These are phyloP conservation scores for Epirrita christyi DNA, from an alignment of 2,888 invertebrate genomes.

Conservation along the genomic window DNA sequence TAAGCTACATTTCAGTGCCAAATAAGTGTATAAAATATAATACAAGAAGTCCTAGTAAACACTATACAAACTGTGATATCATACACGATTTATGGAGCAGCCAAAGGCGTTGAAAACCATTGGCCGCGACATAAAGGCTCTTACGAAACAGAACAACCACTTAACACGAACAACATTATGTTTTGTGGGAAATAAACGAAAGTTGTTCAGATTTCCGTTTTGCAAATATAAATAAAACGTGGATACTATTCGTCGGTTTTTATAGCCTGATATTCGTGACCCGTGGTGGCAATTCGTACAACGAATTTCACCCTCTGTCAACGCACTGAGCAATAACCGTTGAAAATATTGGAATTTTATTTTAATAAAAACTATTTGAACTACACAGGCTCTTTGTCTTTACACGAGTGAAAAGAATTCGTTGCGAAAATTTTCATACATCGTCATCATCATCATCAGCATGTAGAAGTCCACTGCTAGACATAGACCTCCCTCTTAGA, in stretches of 20 bases:
- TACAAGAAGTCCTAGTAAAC: constrained; percentile 46
- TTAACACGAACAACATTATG: constrained; percentile 41
- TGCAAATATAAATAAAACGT: constrained; percentile 36
- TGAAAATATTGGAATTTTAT: constrained; percentile 70
- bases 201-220: constrained; percentile 39
- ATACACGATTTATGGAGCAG: constrained; percentile 60
- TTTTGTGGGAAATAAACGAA: constrained; percentile 31
- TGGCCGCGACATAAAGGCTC: constrained; percentile 53
- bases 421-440: not conserved
- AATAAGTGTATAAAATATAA: constrained; percentile 16
- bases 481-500: too few species aligned
- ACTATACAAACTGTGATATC: constrained; percentile 59
- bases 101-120: constrained; percentile 60
- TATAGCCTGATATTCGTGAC: constrained; percentile 27
- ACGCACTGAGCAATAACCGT: constrained; percentile 56
- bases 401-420: constrained; percentile 4
- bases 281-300: constrained; percentile 37
- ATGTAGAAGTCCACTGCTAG: too few species aligned
- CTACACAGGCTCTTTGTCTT: constrained; percentile 8
- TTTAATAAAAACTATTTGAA: constrained; percentile 67
- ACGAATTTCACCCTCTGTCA: constrained; percentile 58
- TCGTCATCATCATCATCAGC: too few species aligned
- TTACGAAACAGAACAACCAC: constrained; percentile 50
- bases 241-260: constrained; percentile 29
- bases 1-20: too few species aligned